Base-by-base conservation (phyloP, 2,113 vertebrate species). In the Micromys minutus region DNA sequence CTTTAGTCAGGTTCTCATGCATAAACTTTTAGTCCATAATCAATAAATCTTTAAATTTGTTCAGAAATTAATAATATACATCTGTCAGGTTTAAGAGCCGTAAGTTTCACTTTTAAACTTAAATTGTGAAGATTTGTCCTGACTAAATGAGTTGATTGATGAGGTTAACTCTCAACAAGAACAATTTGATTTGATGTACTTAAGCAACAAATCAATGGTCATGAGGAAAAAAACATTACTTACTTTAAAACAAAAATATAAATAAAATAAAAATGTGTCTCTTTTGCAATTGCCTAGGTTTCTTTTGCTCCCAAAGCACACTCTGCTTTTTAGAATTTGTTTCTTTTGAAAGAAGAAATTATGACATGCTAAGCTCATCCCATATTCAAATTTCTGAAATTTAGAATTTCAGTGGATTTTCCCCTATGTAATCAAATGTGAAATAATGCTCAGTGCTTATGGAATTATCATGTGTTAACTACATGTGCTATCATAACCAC, bases 51-150 rank as follows among this genome's bases (percentile, higher is more conserved):
- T 93, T 67, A 45, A 75, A 85, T 77, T 1, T 59, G 55, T 61
- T 89, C 22, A 90, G 93, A 93, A 89, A 65, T 93, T 96, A 72
- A 89, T n/a, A 34, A 74, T n/a, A 2, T 77, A 87, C n/a, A 69
- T 52, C 21, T 83, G 29, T 61, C 47, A 42, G 19, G 2, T 1
- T 92, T 57, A 95, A 11, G 21, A 71, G 8, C 67, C 47, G 93
- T 81, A 93, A 89, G 47, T 88, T 93, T 75, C 31, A 74, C 31
- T 71, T 84, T 94, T 87, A 77, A 96, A 94, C 57, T 84, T 86
- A 16, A 9, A 55, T 88, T 88, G 34, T 83, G 22, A 2, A 83
- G 5, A 61, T 89, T 88, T 91, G 10, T 26, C 26, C 26, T 92
- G 55, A 84, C 34, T 59, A 75, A 91, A 81, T 87, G 16, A 94